Percentiles rank a stretch among this genome's conserved stretches.
Conservation (phyloP, 2,113 vertebrate genomes). For the Megalops atlanticus region DNA sequence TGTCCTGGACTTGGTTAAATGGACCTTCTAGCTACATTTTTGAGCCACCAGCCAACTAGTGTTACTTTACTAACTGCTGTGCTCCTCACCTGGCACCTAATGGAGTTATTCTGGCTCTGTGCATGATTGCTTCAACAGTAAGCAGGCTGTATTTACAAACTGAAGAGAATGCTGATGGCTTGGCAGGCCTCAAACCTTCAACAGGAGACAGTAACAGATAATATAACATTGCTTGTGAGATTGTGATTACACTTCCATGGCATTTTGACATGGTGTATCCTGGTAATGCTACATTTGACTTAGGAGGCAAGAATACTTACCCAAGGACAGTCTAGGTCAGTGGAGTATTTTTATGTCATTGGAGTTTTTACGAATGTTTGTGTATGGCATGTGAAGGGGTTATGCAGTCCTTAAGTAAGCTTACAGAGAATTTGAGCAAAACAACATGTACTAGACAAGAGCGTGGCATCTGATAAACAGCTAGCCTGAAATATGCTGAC, state of each 20-base stretch:
- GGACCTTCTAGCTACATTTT: not conserved
- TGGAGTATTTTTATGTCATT: too few relatives aligned
- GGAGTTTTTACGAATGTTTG: not conserved
- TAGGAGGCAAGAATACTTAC: not conserved
- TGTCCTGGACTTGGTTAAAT: not conserved
- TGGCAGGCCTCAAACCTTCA: not conserved
- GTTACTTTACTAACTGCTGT: not conserved
- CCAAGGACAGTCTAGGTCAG: not conserved
- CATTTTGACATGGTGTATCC: too few relatives aligned
- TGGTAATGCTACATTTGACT: too few relatives aligned
- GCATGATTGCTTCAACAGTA: not conserved
- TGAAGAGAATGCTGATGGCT: not conserved
- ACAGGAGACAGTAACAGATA: not conserved
- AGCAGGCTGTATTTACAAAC: not conserved
- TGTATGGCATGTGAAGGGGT: not conserved
- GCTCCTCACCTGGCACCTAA: not conserved
- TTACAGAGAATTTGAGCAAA: not conserved
- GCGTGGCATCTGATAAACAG: constrained; percentile 19
- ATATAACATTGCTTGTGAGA: not conserved
- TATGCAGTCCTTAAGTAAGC: not conserved
- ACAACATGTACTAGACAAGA: too few relatives aligned
- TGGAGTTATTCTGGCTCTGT: not conserved
- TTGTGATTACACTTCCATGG: not conserved
- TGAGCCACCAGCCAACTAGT: not conserved
- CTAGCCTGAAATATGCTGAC: constrained; percentile 7